Conservation (phyloP, 1,140 invertebrate species). For the Camponotus floridanus region DNA sequence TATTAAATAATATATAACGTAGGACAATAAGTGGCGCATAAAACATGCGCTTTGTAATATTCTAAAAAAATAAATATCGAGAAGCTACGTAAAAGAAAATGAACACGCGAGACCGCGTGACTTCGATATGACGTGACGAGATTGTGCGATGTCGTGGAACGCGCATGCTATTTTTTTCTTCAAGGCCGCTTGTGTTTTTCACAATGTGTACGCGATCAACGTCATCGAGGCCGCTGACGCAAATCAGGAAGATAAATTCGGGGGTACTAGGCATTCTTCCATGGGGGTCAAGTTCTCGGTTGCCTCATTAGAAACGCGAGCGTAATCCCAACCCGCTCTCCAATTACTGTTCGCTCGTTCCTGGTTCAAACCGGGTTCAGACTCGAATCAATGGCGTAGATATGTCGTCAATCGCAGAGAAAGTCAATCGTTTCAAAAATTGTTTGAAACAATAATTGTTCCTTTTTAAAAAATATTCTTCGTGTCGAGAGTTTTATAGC, state of each 20-base stretch:
- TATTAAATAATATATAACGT: too few relatives aligned
- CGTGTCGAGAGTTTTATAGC: not conserved
- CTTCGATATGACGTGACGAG: conserved; percentile 11
- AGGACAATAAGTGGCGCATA: too few relatives aligned
- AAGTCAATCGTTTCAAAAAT: too few relatives aligned
- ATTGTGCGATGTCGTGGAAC: conserved; percentile 19
- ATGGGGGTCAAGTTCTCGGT: conserved; percentile 80
- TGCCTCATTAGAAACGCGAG: conserved; percentile 81
- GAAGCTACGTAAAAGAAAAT: not conserved
- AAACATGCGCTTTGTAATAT: too few relatives aligned
- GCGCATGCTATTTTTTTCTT: conserved; percentile 26
- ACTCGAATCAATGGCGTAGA: conserved; percentile 64
- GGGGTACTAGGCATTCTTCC: conserved; percentile 66
- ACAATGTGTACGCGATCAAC: not conserved
- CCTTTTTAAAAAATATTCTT: not conserved
- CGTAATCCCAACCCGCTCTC: conserved; percentile 71
- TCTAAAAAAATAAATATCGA: conserved; percentile 26
- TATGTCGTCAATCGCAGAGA: not conserved
- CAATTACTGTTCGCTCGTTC: conserved; percentile 75
- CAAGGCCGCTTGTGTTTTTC: not conserved
- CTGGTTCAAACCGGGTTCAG: conserved; percentile 68
- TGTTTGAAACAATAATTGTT: not conserved
- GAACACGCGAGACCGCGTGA: conserved; percentile 48
- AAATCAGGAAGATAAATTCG: conserved; percentile 67
- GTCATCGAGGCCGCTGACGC: not conserved